phyloP scores from a whole-genome alignment of 2,888 invertebrate species.

The Pterobdella sp. region DNA sequence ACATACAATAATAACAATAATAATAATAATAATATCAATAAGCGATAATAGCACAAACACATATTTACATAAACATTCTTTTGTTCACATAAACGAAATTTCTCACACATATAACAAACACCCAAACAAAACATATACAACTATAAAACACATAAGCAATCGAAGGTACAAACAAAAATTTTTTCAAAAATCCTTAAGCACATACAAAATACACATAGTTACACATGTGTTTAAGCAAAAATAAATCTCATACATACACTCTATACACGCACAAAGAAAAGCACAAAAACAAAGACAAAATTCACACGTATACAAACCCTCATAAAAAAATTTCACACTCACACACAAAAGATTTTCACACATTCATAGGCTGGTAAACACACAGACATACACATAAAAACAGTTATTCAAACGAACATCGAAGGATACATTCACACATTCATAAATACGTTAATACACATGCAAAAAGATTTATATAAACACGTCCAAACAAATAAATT shows the following conservation, averaged over 20 bases:
- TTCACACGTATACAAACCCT: background rate
- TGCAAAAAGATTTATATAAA: background rate
- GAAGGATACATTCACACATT: background rate
- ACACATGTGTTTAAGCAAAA: too few relatives aligned
- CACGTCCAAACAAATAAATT: background rate
- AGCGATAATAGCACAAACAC: too few relatives aligned
- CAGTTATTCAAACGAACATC: background rate
- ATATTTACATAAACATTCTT: too few relatives aligned
- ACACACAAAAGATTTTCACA: background rate
- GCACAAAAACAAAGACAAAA: slow-evolving; percentile 8
- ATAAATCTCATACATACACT: slow-evolving; percentile 6
- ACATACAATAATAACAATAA: too few relatives aligned
- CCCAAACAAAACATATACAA: too few relatives aligned
- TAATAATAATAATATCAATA: too few relatives aligned
- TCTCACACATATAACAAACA: too few relatives aligned
- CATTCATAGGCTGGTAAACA: background rate
- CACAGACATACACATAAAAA: background rate
- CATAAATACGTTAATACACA: background rate
- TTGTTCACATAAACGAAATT: too few relatives aligned
- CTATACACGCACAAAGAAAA: slow-evolving; percentile 9
- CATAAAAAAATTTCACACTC: background rate
- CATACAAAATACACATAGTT: too few relatives aligned
- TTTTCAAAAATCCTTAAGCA: too few relatives aligned
- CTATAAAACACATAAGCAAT: too few relatives aligned
- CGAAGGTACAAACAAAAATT: too few relatives aligned